Evolutionary conservation across 2,797 vertebrate genomes (phyloP), one percentile per base, ranked within the genome.

Genomic region (Loris lydekkerianus): DNA sequence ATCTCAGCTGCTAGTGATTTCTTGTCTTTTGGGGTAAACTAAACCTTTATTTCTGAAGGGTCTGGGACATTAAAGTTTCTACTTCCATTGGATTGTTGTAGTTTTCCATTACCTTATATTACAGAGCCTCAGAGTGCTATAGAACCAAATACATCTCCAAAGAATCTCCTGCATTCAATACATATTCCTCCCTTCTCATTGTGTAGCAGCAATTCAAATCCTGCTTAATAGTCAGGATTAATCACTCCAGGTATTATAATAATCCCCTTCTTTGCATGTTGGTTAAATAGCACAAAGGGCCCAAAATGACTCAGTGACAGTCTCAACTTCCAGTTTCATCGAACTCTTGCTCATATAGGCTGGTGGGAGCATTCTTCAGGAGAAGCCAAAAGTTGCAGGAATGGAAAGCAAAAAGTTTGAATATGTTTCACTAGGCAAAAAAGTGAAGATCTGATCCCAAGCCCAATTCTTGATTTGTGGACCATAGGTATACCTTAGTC

Each of bases 41-140:
- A 85, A 67, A 61, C 25, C 17, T 82, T 88, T 31, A 75, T 92
- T 93, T 17, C 86, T 81, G 49, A 94, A 81, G 73, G 20, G 29
- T 77, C 40, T 83, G 9, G 53, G 9, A 27, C 43, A 83, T 72
- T 73, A 78, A 23, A 72, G 15, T 31, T 95, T 90, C 76, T 49
- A 70, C 10, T 85, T 73, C 17, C 60, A 43, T 81, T 69, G n/a
- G 31, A 25, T 89, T 81, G 17, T 46, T 70, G 9, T 73, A 31
- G 37, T 75, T 78, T 63, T 86, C 81, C n/a, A 40, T 60, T 93
- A 90, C 63, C 29, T 82, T 29, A 46, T 76, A 53, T 70, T 37
- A 83, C 76, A 65, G 15, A 92, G 27, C 56, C 73, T 82, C 17
- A 23, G n/a, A 73, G 23, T 89, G 67, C 53, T 76, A 43, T 70